phyloP scores from a whole-genome alignment of 2,113 vertebrate species.

The Seriola aureovittata region DNA sequence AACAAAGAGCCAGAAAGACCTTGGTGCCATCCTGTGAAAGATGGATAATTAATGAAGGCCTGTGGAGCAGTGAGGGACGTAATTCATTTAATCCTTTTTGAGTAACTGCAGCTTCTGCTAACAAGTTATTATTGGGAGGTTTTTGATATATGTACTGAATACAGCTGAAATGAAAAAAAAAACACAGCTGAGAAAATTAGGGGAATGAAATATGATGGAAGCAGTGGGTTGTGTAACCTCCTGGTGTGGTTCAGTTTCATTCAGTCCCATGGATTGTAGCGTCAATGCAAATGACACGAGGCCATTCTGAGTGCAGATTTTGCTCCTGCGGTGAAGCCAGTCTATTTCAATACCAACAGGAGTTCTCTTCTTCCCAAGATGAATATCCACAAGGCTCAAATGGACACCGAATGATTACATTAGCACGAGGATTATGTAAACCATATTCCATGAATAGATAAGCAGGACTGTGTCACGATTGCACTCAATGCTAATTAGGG shows the following conservation, averaged over 20 bases:
- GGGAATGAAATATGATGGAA: conserved; percentile 45
- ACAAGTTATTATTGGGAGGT: conserved; percentile 42
- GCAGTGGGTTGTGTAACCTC: conserved; percentile 41
- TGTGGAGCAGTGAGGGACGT: conserved; percentile 19
- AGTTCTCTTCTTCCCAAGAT: conserved; percentile 34
- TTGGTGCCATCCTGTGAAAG: conserved; percentile 43
- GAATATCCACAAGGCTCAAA: conserved; percentile 52
- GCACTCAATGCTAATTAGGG: conserved; percentile 62
- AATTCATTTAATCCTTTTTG: conserved; percentile 49
- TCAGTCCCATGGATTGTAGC: conserved; percentile 23
- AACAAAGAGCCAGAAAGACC: conserved; percentile 43
- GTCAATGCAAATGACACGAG: conserved; percentile 62
- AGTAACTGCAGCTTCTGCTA: conserved; percentile 54
- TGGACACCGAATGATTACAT: conserved; percentile 68
- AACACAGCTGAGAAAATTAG: conserved; percentile 36
- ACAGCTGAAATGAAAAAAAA: conserved; percentile 38
- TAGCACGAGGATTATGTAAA: conserved; percentile 65
- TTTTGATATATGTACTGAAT: conserved; percentile 37
- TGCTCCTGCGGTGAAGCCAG: conserved; percentile 46
- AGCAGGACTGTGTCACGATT: conserved; percentile 47
- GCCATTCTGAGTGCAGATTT: conserved; percentile 25
- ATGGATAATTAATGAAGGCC: conserved; percentile 51
- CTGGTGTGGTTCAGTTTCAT: conserved; percentile 37
- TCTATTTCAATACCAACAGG: conserved; percentile 42
- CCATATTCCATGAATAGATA: conserved; percentile 66